Percentiles rank a stretch among this genome's conserved stretches.
phyloP scores from a whole-genome alignment of 35 echinoderm and acorn worm genomes.

The Heliocidaris erythrogramma region DNA sequence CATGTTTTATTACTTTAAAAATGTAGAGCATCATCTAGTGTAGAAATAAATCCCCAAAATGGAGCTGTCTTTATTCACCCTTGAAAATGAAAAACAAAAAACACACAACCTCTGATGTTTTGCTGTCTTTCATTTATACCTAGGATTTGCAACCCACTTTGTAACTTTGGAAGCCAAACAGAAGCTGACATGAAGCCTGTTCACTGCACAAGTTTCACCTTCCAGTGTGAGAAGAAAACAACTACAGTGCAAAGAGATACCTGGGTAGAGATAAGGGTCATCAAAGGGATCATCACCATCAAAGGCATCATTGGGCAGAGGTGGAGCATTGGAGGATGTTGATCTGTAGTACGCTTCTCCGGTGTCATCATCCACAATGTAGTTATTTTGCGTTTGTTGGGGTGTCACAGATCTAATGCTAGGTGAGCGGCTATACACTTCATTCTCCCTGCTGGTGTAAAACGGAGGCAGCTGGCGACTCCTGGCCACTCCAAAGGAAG shows the following conservation, averaged over 20 bases:
- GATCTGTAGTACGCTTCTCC: conserved; percentile 16
- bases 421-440: background rate
- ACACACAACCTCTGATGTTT: background rate
- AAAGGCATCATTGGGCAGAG: background rate
- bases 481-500: background rate
- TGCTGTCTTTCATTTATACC: background rate
- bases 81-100: background rate
- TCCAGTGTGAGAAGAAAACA: background rate
- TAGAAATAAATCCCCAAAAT: background rate
- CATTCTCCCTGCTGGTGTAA: conserved; percentile 5
- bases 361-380: conserved; percentile 27
- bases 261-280: background rate
- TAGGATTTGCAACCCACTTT: background rate
- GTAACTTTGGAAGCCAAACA: background rate
- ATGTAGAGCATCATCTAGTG: background rate
- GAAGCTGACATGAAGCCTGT: background rate
- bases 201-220: background rate
- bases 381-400: background rate
- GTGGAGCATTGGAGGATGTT: background rate
- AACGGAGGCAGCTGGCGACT: conserved; percentile 15
- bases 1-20: background rate
- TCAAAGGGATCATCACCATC: background rate
- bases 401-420: background rate
- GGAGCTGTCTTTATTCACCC: background rate
- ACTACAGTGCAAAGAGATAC: background rate